A percentile compares a stretch with the other conserved stretches of the same genome.
Conservation (phyloP, 2,113 vertebrate genomes). For the Cichladusa arquata region DNA sequence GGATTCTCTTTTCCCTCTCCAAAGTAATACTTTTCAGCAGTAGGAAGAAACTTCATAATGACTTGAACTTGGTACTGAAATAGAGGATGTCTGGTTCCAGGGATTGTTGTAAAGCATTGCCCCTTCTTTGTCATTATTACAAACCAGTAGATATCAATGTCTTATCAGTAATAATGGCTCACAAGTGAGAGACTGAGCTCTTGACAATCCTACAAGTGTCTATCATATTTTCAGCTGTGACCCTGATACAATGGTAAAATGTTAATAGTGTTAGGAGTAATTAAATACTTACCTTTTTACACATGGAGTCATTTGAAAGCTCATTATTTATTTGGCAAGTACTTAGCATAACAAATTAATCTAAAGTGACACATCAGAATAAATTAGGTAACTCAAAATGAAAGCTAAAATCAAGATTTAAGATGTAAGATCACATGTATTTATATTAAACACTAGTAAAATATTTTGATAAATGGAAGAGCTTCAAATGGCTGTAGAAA, state of each 20-base stretch:
- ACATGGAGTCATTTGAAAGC: slow-evolving; percentile 10
- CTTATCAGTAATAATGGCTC: not conserved
- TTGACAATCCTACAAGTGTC: not conserved
- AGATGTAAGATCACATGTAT: not conserved
- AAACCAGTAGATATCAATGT: not conserved
- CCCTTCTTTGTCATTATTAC: not conserved
- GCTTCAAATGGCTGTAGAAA: not conserved
- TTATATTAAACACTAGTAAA: not conserved
- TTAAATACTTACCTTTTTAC: slow-evolving; percentile 39
- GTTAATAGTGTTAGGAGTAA: slow-evolving; percentile 37
- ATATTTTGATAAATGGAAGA: not conserved
- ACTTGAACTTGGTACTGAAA: not conserved
- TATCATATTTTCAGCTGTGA: not conserved
- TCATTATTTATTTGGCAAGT: slow-evolving; percentile 57
- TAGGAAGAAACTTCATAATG: not conserved
- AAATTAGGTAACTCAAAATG: slow-evolving; percentile 16
- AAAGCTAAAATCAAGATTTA: slow-evolving; percentile 45
- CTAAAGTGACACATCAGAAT: slow-evolving; percentile 4
- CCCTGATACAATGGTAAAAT: slow-evolving; percentile 17
- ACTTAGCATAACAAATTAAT: slow-evolving; percentile 56
- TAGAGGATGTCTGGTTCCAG: not conserved
- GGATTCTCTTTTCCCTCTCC: not conserved
- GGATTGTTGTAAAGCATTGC: not conserved
- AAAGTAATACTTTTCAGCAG: not conserved
- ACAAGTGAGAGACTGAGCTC: not conserved